Percentiles rank a stretch among this genome's conserved stretches.
These are phyloP conservation scores for Nestor notabilis DNA, from an alignment of 2,113 vertebrate species.

Conservation along the genomic window DNA sequence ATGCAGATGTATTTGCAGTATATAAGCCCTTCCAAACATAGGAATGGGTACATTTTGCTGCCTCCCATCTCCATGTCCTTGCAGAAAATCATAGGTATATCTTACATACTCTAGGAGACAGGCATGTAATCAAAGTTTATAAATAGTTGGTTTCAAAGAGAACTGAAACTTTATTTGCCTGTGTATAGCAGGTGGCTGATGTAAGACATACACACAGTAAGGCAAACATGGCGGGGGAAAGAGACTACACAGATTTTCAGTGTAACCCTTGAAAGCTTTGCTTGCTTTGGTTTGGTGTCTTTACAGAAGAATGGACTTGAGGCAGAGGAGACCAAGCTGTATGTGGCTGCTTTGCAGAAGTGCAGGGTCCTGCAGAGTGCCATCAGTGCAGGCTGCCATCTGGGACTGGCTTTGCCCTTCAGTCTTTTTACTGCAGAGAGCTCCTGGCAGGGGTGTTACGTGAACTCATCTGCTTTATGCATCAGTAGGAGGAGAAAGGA, in stretches of 20 bases:
- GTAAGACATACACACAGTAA: background rate
- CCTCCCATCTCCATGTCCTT: background rate
- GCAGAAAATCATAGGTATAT: background rate
- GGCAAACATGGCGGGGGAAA: background rate
- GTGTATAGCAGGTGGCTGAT: background rate
- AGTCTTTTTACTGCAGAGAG: background rate
- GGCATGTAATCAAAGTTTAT: background rate
- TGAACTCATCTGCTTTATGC: slow-evolving; percentile 29
- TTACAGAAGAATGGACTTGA: background rate
- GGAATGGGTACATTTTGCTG: background rate
- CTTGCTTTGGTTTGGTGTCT: background rate
- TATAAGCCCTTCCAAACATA: background rate
- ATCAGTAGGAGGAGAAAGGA: slow-evolving; percentile 9
- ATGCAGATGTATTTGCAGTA: background rate
- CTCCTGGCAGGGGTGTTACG: background rate
- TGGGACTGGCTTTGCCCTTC: background rate
- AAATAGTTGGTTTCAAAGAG: background rate
- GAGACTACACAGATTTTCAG: background rate
- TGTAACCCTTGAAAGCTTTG: background rate
- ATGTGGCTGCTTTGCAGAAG: background rate
- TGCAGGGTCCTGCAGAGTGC: background rate
- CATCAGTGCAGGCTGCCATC: background rate
- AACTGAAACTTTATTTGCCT: background rate
- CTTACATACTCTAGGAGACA: background rate
- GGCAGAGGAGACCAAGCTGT: background rate